Evolutionary conservation across 2,888 invertebrate genomes (phyloP).

Genomic region (Watsonalla cultraria): DNA sequence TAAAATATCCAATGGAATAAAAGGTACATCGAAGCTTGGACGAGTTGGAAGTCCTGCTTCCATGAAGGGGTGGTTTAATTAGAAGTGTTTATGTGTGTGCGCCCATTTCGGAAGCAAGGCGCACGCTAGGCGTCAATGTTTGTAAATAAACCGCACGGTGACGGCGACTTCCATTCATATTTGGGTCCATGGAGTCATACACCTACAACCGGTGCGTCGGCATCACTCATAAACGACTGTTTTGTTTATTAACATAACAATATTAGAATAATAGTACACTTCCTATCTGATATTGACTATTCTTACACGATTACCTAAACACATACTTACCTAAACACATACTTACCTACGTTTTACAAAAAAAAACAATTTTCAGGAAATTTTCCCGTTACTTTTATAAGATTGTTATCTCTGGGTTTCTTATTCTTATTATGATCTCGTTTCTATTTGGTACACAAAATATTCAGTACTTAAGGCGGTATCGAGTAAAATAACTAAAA

Average conservation of each 20-base stretch:
- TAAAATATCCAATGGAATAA: not conserved
- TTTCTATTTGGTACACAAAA: too few species aligned
- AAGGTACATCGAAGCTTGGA: conserved; percentile 10
- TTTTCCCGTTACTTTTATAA: too few species aligned
- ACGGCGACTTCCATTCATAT: conserved; percentile 58
- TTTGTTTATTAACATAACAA: conserved; percentile 9
- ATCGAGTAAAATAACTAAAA: too few species aligned
- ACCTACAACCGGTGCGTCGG: conserved; percentile 18
- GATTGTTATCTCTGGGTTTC: too few species aligned
- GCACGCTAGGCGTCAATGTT: conserved; percentile 60
- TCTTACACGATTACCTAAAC: not conserved
- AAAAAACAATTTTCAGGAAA: too few species aligned
- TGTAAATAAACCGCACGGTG: conserved; percentile 69
- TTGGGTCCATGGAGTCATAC: conserved; percentile 15
- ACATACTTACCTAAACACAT: too few species aligned
- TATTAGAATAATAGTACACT: conserved; percentile 6
- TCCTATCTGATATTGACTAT: not conserved
- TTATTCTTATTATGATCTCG: too few species aligned
- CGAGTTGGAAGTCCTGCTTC: not conserved
- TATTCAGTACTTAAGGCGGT: too few species aligned
- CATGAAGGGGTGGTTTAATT: conserved; percentile 38
- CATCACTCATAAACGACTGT: conserved; percentile 10
- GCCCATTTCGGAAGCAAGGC: conserved; percentile 42
- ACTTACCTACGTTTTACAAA: too few species aligned
- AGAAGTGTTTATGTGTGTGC: conserved; percentile 46